phyloP scores from a whole-genome alignment of 92 coral and sea anemone species.

The Siderastrea radians region DNA sequence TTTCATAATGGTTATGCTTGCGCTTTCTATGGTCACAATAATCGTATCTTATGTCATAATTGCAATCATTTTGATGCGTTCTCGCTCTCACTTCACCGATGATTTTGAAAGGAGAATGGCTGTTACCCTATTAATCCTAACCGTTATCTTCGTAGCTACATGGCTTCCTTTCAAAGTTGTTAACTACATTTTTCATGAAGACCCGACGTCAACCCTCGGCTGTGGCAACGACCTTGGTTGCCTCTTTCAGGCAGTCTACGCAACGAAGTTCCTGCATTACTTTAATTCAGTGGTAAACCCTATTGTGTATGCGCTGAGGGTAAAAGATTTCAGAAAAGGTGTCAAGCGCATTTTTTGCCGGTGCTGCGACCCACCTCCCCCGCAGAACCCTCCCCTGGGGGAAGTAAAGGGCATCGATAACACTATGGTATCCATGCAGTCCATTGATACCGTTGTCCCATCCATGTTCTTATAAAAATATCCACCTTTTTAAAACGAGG shows the following conservation, averaged over 20 bases:
- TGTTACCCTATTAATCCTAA: slow-evolving; percentile 60
- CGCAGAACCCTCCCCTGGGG: slow-evolving; percentile 30
- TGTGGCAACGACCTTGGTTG: slow-evolving; percentile 32
- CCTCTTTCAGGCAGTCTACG: slow-evolving; percentile 56
- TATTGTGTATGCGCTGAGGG: slow-evolving; percentile 66
- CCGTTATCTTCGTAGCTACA: slow-evolving; percentile 56
- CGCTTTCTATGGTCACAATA: slow-evolving; percentile 50
- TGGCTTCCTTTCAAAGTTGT: slow-evolving; percentile 76
- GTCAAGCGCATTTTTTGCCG: slow-evolving; percentile 48
- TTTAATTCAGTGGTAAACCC: slow-evolving; percentile 77
- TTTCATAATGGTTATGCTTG: slow-evolving; percentile 47
- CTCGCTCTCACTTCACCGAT: slow-evolving; percentile 2
- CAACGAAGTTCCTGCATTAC: slow-evolving; percentile 73
- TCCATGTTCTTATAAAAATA: slow-evolving; percentile 46
- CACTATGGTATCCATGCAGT: slow-evolving; percentile 46
- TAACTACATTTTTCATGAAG: slow-evolving; percentile 41
- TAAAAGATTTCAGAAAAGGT: slow-evolving; percentile 66
- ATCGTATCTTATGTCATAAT: slow-evolving; percentile 49
- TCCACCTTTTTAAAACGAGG: too few species aligned
- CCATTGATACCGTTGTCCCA: slow-evolving; percentile 45
- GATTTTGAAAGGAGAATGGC: slow-evolving; percentile 59
- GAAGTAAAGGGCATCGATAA: slow-evolving; percentile 40
- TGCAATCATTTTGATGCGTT: slow-evolving; percentile 25
- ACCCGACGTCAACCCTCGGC: neutral
- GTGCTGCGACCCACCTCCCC: slow-evolving; percentile 1